Evolutionary conservation across 2,797 vertebrate genomes (phyloP).

Genomic region (Trichosurus vulpecula): DNA sequence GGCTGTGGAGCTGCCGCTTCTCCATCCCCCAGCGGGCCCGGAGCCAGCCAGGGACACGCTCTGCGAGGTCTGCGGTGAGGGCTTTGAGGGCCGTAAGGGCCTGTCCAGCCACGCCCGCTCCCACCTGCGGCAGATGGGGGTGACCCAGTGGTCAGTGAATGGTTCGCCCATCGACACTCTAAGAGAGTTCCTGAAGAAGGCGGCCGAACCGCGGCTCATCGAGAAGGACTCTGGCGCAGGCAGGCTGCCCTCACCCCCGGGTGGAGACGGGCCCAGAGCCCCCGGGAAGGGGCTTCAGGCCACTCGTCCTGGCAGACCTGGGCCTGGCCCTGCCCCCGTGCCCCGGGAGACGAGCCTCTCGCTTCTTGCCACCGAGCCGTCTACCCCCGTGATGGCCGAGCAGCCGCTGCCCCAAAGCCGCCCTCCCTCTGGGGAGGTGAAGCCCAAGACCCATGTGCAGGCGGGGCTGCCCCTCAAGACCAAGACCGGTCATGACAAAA

Average conservation of each 20-base stretch:
- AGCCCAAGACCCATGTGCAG: constrained; percentile 88
- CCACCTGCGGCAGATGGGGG: constrained; percentile 90
- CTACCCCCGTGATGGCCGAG: constrained; percentile 83
- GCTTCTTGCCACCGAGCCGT: constrained; percentile 80
- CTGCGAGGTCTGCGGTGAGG: constrained; percentile 91
- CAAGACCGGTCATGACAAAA: constrained; percentile 91
- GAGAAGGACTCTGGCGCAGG: constrained; percentile 89
- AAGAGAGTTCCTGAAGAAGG: constrained; percentile 92
- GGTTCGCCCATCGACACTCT: constrained; percentile 90
- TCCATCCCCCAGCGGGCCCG: constrained; percentile 86
- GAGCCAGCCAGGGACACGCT: constrained; percentile 92
- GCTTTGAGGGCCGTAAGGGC: constrained; percentile 92
- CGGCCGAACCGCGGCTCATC: constrained; percentile 84
- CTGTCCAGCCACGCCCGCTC: constrained; percentile 91
- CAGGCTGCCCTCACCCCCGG: constrained; percentile 80
- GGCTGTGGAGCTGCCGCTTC: constrained; percentile 88
- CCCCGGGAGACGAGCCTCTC: constrained; percentile 84
- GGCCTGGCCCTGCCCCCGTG: constrained; percentile 78
- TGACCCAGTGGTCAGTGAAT: constrained; percentile 88
- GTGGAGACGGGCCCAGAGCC: constrained; percentile 83
- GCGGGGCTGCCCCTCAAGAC: constrained; percentile 92
- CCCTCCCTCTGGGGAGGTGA: constrained; percentile 79
- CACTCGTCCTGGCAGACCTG: constrained; percentile 78
- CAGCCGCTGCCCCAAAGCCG: constrained; percentile 86
- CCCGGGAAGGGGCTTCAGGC: constrained; percentile 79